Evolutionary conservation across 2,888 invertebrate genomes (phyloP).

Genomic region (Yponomeuta plumbellus): DNA sequence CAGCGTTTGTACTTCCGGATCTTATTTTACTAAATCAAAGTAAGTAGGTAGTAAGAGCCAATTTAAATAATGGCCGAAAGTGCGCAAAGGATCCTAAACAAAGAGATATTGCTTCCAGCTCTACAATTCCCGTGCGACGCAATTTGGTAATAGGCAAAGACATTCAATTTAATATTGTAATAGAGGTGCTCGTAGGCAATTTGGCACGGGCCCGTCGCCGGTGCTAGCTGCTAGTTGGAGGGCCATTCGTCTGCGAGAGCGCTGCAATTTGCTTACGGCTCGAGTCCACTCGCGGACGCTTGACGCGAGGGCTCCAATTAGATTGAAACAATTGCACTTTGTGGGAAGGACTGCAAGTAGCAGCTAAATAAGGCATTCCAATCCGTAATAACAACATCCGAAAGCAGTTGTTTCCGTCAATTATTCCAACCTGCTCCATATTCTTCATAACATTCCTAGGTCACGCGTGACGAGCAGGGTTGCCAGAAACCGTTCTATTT

Average conservation of each 20-base stretch:
- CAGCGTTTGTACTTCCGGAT: no score
- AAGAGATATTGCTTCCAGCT: conserved; percentile 22
- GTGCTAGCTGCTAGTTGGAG: conserved; percentile 34
- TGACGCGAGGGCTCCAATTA: conserved; percentile 59
- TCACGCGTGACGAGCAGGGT: neutral
- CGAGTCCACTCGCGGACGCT: conserved; percentile 5
- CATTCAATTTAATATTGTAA: conserved; percentile 50
- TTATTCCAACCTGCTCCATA: neutral
- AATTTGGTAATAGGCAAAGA: conserved; percentile 23
- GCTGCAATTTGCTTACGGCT: conserved; percentile 59
- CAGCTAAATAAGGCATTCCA: conserved; percentile 45
- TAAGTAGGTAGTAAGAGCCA: neutral
- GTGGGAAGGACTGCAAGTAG: conserved; percentile 31
- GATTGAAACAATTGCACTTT: conserved; percentile 57
- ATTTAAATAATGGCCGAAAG: neutral
- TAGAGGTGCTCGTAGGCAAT: conserved; percentile 38
- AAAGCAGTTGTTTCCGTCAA: neutral
- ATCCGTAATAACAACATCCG: conserved; percentile 19
- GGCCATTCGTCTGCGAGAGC: conserved; percentile 44
- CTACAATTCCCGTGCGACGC: conserved; percentile 24
- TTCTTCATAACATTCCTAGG: neutral
- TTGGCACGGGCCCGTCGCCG: conserved; percentile 41
- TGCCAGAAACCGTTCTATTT: no score
- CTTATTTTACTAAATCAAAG: neutral
- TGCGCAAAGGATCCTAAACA: conserved; percentile 8